Conservation (phyloP, 2,888 invertebrate genomes). For the Pardosa pseudoannulata region DNA sequence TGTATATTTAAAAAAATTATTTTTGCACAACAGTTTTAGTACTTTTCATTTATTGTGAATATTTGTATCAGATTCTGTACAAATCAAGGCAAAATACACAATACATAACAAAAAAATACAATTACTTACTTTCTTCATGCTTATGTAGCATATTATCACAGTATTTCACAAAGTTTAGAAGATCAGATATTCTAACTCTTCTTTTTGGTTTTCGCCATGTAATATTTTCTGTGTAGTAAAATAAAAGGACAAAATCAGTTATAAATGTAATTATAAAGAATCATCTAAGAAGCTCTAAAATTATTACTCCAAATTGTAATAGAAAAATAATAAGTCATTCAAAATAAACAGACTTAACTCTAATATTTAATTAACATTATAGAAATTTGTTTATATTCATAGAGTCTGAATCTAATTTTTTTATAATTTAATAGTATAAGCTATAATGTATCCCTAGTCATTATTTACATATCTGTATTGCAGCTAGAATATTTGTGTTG, state of each 20-base stretch:
- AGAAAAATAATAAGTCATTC: not conserved
- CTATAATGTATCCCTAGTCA: too few relatives aligned
- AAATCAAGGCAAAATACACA: too few relatives aligned
- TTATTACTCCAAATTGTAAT: not conserved
- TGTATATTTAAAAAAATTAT: too few relatives aligned
- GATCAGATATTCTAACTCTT: conserved; percentile 5
- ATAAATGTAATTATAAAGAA: not conserved
- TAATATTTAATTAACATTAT: not conserved
- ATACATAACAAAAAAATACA: too few relatives aligned
- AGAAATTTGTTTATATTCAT: too few relatives aligned
- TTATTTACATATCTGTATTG: too few relatives aligned
- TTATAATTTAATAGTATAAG: too few relatives aligned
- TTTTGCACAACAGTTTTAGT: too few relatives aligned
- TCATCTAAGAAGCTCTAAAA: not conserved
- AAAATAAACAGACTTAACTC: not conserved
- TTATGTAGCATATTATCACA: not conserved
- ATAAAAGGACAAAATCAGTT: not conserved
- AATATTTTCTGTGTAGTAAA: conserved; percentile 39
- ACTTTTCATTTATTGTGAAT: too few relatives aligned
- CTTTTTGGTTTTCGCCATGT: conserved; percentile 51
- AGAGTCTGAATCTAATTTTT: too few relatives aligned
- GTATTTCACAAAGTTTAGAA: not conserved
- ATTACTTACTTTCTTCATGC: not conserved
- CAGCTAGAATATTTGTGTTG: too few relatives aligned
- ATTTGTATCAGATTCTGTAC: too few relatives aligned